A percentile compares a stretch with the other conserved stretches of the same genome.
Evolutionary conservation across 1,140 invertebrate species (phyloP).

Genomic region (Papilio helenus): DNA sequence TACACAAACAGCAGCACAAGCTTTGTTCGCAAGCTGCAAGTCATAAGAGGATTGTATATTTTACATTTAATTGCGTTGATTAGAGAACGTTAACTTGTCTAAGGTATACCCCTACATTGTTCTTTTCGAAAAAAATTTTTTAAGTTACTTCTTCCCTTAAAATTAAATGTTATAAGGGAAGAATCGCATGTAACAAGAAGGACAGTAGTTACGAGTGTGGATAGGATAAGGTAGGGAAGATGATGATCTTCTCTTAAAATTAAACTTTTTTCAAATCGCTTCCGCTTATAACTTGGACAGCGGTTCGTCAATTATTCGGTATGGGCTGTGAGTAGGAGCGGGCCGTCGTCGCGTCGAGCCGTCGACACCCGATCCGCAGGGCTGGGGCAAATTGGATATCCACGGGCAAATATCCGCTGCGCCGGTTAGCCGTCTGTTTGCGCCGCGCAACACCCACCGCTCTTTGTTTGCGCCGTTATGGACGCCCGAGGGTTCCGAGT

Average conservation of each 20-base stretch:
- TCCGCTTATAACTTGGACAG: not conserved
- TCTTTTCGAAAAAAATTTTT: no score
- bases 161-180: no score
- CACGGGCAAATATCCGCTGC: constrained; percentile 21
- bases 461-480: constrained; percentile 28
- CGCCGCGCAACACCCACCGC: constrained; percentile 15
- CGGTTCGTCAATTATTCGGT: constrained; percentile 28
- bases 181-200: no score
- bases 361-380: constrained; percentile 28
- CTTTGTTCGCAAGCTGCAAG: not conserved
- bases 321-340: constrained; percentile 15
- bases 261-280: constrained; percentile 2
- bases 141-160: no score
- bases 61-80: not conserved
- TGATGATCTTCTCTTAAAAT: no score
- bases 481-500: not conserved
- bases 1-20: not conserved
- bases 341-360: constrained; percentile 18
- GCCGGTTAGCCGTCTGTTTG: constrained; percentile 23
- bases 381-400: constrained; percentile 34
- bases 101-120: no score
- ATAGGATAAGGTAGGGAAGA: no score
- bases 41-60: not conserved
- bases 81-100: not conserved
- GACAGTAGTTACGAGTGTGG: no score